These are phyloP conservation scores for Melanerpes aurifrons DNA, from an alignment of 2,113 vertebrate genomes.

Conservation along the genomic window DNA sequence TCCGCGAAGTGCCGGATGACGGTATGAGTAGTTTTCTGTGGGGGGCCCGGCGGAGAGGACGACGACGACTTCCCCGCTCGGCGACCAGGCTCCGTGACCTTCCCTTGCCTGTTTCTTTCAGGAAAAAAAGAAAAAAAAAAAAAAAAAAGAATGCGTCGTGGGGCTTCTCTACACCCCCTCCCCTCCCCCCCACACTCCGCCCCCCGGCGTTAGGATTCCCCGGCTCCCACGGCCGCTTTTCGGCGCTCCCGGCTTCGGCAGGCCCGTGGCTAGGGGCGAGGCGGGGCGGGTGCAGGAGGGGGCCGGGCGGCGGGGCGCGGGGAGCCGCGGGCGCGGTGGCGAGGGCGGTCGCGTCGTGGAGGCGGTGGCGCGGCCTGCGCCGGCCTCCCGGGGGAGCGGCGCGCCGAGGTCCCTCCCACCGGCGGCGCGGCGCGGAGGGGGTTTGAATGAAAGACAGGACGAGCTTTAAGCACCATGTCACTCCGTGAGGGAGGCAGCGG, in stretches of 20 bases:
- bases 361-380: slow-evolving; percentile 86
- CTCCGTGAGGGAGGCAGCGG: slow-evolving; percentile 82
- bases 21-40: neutral
- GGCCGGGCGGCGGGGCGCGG: too few relatives aligned
- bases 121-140: too few relatives aligned
- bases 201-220: neutral
- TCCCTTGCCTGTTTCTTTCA: neutral
- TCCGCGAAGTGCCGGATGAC: neutral
- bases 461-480: slow-evolving; percentile 87
- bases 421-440: slow-evolving; percentile 86
- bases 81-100: neutral
- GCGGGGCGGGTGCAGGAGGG: too few relatives aligned
- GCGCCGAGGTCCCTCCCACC: slow-evolving; percentile 86
- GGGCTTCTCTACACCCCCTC: neutral
- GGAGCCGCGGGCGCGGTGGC: neutral
- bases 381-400: slow-evolving; percentile 83
- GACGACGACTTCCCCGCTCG: neutral
- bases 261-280: too few relatives aligned
- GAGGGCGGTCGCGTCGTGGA: neutral
- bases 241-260: neutral
- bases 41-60: neutral
- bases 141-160: too few relatives aligned
- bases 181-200: neutral
- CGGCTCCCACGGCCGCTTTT: neutral
- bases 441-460: slow-evolving; percentile 84